Evolutionary conservation across 2,113 vertebrate genomes (phyloP).

Genomic region (Sebastes fasciatus): DNA sequence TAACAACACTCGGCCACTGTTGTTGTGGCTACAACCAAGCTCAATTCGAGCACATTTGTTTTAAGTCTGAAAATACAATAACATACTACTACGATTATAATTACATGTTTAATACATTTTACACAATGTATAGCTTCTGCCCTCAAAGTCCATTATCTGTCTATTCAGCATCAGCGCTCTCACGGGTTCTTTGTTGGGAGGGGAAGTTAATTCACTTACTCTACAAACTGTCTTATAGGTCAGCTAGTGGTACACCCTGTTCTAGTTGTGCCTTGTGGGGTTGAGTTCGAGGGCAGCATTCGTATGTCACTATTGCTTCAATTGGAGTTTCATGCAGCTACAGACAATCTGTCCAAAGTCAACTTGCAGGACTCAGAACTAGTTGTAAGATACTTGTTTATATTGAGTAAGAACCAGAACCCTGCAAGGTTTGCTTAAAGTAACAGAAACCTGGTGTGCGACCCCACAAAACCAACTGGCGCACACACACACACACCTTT

Average conservation of each 20-base stretch:
- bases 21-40: not conserved
- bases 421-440: not conserved
- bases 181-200: conserved; percentile 30
- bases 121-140: not conserved
- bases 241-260: conserved; percentile 32
- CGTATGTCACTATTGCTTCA: not conserved
- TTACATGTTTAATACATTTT: not conserved
- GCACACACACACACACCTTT: not conserved
- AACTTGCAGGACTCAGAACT: not conserved
- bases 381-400: not conserved
- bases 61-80: not conserved
- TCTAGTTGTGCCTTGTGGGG: conserved; percentile 28
- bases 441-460: not conserved
- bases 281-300: conserved; percentile 22
- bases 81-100: not conserved
- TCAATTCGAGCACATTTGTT: not conserved
- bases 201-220: conserved; percentile 66
- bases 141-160: not conserved
- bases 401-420: not conserved
- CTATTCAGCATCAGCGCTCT: conserved; percentile 55
- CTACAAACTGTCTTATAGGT: conserved; percentile 41
- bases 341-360: not conserved
- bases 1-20: not conserved
- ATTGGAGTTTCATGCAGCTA: not conserved
- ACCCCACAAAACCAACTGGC: not conserved